Evolutionary conservation across 2,888 invertebrate species (phyloP).

Genomic region (Pollenia amentaria): DNA sequence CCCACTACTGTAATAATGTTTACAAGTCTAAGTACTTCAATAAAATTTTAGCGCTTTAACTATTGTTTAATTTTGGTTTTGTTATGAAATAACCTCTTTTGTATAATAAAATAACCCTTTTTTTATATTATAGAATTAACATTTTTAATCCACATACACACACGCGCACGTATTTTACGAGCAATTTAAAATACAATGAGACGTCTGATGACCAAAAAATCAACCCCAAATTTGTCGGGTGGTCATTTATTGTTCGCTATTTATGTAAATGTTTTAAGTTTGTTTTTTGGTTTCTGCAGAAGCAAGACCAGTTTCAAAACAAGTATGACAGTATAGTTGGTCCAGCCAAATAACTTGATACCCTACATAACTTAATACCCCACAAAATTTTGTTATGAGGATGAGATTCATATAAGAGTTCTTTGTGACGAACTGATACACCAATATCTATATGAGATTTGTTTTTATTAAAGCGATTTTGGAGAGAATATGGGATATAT

Average conservation of each 20-base stretch:
- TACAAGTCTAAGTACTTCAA: neutral
- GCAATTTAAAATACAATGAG: conserved; percentile 1
- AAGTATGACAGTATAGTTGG: too few relatives aligned
- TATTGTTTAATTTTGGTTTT: neutral
- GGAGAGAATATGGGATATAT: too few relatives aligned
- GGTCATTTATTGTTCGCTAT: neutral
- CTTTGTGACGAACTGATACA: too few relatives aligned
- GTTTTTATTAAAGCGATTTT: too few relatives aligned
- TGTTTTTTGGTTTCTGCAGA: neutral
- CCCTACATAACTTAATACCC: too few relatives aligned
- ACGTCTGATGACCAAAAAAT: neutral
- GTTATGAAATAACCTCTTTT: neutral
- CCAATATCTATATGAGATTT: too few relatives aligned
- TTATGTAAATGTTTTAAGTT: neutral
- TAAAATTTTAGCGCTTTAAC: neutral
- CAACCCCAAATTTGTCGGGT: conserved; percentile 25
- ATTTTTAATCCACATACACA: neutral
- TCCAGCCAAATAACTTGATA: too few relatives aligned
- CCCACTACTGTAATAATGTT: neutral
- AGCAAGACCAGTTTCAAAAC: neutral
- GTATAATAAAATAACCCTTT: neutral
- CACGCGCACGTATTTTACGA: neutral
- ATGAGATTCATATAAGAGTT: too few relatives aligned
- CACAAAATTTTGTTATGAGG: too few relatives aligned
- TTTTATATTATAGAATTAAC: neutral